These are phyloP conservation scores for Drosophila nr. medialis DNA, from an alignment of 2,888 invertebrate species.

Conservation along the genomic window DNA sequence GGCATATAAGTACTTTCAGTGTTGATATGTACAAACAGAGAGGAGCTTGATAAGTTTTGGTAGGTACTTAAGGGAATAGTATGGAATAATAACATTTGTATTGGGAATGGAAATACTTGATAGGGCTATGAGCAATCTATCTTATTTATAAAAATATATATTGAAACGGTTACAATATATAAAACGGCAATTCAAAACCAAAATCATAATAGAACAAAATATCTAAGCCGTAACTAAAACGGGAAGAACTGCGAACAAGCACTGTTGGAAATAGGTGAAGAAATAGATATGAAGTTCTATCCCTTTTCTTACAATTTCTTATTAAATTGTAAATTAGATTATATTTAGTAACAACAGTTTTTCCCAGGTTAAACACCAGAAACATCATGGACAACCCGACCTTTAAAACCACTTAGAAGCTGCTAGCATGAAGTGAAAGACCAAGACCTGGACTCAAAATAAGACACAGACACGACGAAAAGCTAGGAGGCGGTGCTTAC, in stretches of 20 bases:
- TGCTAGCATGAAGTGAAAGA: constrained; percentile 9
- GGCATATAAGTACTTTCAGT: constrained; percentile 12
- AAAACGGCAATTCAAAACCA: neutral
- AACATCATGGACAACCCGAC: constrained; percentile 39
- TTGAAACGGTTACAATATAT: neutral
- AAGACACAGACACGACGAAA: constrained; percentile 25
- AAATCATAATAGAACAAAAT: neutral
- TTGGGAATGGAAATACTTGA: neutral
- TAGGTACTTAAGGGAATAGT: neutral
- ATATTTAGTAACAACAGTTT: neutral
- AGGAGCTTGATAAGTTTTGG: neutral
- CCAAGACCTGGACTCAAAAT: constrained; percentile 20
- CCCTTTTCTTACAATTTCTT: neutral
- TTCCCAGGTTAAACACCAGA: neutral
- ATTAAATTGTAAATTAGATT: neutral
- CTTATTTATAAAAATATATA: neutral
- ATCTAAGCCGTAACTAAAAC: neutral
- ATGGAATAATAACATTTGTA: neutral
- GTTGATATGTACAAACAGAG: neutral
- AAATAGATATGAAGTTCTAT: neutral
- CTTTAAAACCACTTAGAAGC: constrained; percentile 17
- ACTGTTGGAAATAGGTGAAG: too few relatives aligned
- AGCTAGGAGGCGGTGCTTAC: constrained; percentile 16
- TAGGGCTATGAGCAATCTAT: neutral
- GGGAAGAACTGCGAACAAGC: neutral